Base-by-base conservation (phyloP, 2,888 invertebrate species). In the Argyresthia goedartella region DNA sequence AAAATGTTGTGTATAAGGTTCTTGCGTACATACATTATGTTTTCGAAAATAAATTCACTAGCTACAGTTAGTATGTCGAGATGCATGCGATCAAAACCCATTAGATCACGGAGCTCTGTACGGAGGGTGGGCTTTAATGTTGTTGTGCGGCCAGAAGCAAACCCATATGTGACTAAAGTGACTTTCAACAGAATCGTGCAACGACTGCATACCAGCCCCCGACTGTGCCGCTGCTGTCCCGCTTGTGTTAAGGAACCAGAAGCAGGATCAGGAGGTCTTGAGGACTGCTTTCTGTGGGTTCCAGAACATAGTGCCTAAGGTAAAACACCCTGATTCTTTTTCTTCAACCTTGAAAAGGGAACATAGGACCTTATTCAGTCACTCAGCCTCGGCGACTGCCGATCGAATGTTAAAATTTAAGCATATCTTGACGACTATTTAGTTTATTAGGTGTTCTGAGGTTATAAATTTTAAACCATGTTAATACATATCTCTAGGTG, bases 221-320 rank as follows among this genome's bases (percentile, higher is more conserved):
- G 14, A 42, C 3, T 52, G 52, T 13, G 48, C 48, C 1, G 46
- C 11, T 8, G 52, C 48, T 2, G 9, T 42, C 1, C 4, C 11
- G 3, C 13, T 42, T 7, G 25, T 34, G 11, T 6, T 11, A 2
- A 42, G 11, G 13, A 49, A 47, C 15, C 25, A 47, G 14, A 8
- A 14, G 2, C 11, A 14, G 8, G 13, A 33, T 9, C 13, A 42
- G n/a, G 34, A 16, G 10, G 35, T 14, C 11, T 16, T 52, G 34
- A 47, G 41, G 13, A 7, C 14, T 8, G 52, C 52, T 10, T 52
- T 52, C 48, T 52, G 52, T 33, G 52, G 52, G 8, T 52, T 52
- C 42, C 13, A 13, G 13, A 39, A 39, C 13, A 6, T 10, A 9
- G 14, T 13, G 1, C 46, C 51, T 8, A 36, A 46, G 51, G 51